Evolutionary conservation across 2,888 invertebrate genomes (phyloP).

Genomic region (Trachelus tabidus): DNA sequence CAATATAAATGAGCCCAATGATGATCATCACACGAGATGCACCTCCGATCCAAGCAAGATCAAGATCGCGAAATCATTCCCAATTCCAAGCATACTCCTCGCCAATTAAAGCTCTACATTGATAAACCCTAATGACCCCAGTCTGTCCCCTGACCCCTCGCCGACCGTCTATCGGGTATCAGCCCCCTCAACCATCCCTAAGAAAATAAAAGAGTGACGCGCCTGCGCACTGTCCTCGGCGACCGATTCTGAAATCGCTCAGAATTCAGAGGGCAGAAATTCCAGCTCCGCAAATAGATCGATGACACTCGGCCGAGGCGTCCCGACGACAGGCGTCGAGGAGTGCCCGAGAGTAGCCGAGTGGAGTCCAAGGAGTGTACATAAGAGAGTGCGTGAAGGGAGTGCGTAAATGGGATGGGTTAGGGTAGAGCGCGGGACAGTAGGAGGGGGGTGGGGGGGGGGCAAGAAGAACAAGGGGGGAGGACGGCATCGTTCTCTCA

Average conservation of each 20-base stretch:
- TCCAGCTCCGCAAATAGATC: constrained; percentile 65
- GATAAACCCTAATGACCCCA: no score
- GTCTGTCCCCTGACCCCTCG: no score
- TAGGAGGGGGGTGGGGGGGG: background rate
- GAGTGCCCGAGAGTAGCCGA: background rate
- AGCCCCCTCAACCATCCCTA: background rate
- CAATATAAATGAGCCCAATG: background rate
- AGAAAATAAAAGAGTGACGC: background rate
- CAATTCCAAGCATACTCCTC: background rate
- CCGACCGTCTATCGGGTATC: no score
- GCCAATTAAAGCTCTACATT: no score
- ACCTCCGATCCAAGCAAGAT: background rate
- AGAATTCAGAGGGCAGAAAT: constrained; percentile 56
- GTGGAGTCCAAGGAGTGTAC: background rate
- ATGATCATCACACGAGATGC: background rate
- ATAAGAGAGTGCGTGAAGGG: background rate
- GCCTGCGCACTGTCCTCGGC: background rate
- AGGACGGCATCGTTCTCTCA: background rate
- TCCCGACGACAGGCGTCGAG: constrained; percentile 35
- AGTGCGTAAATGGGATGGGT: background rate
- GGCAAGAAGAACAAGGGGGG: background rate
- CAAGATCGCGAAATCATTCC: background rate
- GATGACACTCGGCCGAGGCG: constrained; percentile 63
- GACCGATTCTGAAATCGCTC: constrained; percentile 1
- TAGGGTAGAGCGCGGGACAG: no score